Evolutionary conservation across 2,113 vertebrate species (phyloP), one percentile per base, ranked within the genome.

Genomic region (Ptilonorhynchus violaceus): DNA sequence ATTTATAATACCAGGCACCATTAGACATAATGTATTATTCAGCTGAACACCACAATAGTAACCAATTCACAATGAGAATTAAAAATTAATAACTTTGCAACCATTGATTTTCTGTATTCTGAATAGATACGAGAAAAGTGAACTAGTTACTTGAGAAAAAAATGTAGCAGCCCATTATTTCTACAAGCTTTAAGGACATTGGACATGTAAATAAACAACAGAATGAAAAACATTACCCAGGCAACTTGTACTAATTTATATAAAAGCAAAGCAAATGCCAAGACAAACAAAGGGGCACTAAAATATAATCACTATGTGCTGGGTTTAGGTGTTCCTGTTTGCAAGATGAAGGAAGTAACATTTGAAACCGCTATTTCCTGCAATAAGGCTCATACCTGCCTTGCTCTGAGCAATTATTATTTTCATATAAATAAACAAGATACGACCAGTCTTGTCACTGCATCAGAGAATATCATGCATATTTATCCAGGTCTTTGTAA

Each of bases 1-100:
- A 96, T 89, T 92, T 88, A 60, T 85, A 81, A 91, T 69, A 92
- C 13, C 46, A 92, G 49, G 77, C 33, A 47, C 68, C 58, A 85
- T 89, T 77, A 96, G 91, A 96, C 23, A 76, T 89, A 95, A 93
- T 89, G 39, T 15, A 95, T 97, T 95, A 96, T 97, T 97, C 58
- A 97, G 79, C 37, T 85, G 83, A 95, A 96, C 10, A 89, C 15
- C 37, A 33, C 39, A 91, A 68, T 52, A 17, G 31, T 87, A 97
- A 87, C 89, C 27, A 93, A 72, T 92, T 44, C 28, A 93, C 2
- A 0, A 84, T 62, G 30, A 75, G 93, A 96, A 94, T 92, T 96
- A 91, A 96, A 94, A 97, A 85, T 94, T 89, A 88, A 92, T 95
- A 78, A 82, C 88, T 94, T 94, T 82, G 9, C 9, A 81, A 74